Evolutionary conservation across 2,888 invertebrate genomes (phyloP), one percentile per base, ranked within the genome.

Genomic region (Ichneumoninae sp.): DNA sequence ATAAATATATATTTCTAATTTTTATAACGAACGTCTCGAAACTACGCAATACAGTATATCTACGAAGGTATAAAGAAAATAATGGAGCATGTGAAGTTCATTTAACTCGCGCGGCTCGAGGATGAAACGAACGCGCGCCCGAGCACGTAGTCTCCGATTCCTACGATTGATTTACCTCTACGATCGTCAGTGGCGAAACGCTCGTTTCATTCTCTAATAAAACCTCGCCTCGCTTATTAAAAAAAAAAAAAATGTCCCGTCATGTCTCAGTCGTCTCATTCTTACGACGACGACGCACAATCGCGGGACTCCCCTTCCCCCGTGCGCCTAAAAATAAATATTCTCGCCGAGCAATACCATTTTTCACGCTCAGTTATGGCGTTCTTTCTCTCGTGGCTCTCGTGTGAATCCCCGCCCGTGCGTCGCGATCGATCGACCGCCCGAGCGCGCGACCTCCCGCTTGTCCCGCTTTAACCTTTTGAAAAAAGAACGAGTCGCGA

Each of bases 191-290:
- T 70, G 52, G 50, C 47, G 54, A 82, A 82, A 71, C 26, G 40
- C 7, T n/a, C 13, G n/a, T 77, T 77, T 44, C 16, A 70, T 76
- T 10, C 76, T 76, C 47, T 40, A 57, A 72, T 78, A 72, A 62
- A 78, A 10, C 52, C 77, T 52, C 57, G 68, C 10, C 26, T 57
- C 52, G 54, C 65, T 44, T 10, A 40, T 10, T 2, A 7, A 77
- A 69, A n/a, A 26, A 52, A 36, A 26, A 26, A 33, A 47, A 13
- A 44, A 40, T 77, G 33, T 68, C 68, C 33, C 69, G 68, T 26
- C 13, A 65, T 62, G 54, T 40, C 36, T 22, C 7, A 19, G 22
- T 13, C 19, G 52, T 22, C 13, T 47, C 16, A 1, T 22, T 22
- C 7, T 3, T 57, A 62, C 13, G 30, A 2, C 33, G 30, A 22